phyloP scores from a whole-genome alignment of 1,140 invertebrate genomes.

The Meloidogyne chitwoodi region DNA sequence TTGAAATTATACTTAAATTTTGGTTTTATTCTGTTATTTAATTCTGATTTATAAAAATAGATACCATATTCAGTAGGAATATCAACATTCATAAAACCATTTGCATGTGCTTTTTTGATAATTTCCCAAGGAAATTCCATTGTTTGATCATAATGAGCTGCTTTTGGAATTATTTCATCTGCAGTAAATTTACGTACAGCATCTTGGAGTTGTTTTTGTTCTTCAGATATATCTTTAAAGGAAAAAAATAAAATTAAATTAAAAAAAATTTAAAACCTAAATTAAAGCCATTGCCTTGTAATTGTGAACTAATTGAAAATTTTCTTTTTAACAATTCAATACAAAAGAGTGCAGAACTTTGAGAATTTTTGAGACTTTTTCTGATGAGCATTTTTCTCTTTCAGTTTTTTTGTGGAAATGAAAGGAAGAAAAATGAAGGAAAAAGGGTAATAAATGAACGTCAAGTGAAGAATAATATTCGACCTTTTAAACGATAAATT shows the following conservation, averaged over 20 bases:
- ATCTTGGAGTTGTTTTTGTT: slow-evolving; percentile 72
- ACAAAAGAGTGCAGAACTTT: neutral
- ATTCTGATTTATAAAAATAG: neutral
- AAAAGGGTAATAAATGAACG: neutral
- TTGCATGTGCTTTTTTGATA: slow-evolving; percentile 82
- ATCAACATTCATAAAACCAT: slow-evolving; percentile 82
- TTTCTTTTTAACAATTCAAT: neutral
- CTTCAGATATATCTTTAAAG: slow-evolving; percentile 53
- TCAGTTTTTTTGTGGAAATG: neutral
- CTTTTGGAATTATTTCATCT: slow-evolving; percentile 85
- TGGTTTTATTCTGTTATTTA: neutral
- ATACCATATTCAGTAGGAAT: slow-evolving; percentile 69
- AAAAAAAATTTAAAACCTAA: neutral
- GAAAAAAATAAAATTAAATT: neutral
- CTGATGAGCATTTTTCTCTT: neutral
- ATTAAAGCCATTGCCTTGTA: neutral
- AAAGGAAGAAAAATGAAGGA: neutral
- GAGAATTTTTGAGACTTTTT: neutral
- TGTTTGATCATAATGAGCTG: slow-evolving; percentile 80
- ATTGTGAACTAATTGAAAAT: neutral
- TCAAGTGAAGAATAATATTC: too few relatives aligned
- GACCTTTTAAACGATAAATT: neutral
- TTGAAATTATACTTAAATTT: neutral
- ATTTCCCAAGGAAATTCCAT: slow-evolving; percentile 90
- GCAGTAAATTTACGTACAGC: slow-evolving; percentile 82